A percentile compares a stretch with the other conserved stretches of the same genome.
phyloP scores from a whole-genome alignment of 2,113 vertebrate genomes.

The Rhagologus leucostigma region DNA sequence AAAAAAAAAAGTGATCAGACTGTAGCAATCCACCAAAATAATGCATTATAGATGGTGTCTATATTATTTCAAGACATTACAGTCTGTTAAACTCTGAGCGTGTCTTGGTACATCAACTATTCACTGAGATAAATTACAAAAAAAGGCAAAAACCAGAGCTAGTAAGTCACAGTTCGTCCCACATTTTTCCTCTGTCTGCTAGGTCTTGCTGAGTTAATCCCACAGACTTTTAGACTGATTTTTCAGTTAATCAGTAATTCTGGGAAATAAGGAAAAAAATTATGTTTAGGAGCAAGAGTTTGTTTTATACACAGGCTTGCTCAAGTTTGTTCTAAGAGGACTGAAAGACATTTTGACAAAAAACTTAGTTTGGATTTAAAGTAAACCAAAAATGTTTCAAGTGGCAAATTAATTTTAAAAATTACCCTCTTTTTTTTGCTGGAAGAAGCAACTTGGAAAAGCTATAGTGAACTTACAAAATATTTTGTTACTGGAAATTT shows the following conservation, averaged over 20 bases:
- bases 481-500: background rate
- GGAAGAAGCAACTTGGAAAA: background rate
- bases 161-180: background rate
- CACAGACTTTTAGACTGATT: background rate
- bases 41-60: background rate
- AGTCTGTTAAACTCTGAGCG: background rate
- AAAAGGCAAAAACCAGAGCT: background rate
- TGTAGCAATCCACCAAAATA: background rate
- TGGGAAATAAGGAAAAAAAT: background rate
- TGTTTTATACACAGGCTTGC: background rate
- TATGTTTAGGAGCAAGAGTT: background rate
- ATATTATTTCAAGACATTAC: background rate
- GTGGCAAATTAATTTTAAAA: background rate
- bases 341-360: background rate
- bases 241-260: background rate
- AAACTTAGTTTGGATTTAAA: background rate
- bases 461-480: background rate
- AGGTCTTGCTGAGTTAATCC: background rate
- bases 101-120: background rate
- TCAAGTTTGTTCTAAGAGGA: background rate
- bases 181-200: background rate
- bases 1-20: background rate
- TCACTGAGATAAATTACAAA: background rate
- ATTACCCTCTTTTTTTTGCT: fast-evolving
- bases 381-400: background rate